Evolutionary conservation across 2,797 vertebrate species (phyloP).

Genomic region (Masticophis lateralis): DNA sequence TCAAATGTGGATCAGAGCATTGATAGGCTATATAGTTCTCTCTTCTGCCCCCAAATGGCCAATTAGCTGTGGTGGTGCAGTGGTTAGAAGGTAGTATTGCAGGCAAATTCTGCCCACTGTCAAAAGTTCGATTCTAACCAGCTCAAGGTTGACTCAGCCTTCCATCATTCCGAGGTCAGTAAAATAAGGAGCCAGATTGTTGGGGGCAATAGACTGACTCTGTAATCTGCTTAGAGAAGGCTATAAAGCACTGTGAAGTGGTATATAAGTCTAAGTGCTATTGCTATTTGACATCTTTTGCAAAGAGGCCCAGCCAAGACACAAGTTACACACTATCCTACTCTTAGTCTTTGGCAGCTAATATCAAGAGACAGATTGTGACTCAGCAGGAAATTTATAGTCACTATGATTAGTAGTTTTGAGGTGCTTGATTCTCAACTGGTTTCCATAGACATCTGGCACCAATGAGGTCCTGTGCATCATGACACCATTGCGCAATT

Average conservation of each 20-base stretch:
- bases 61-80: not conserved
- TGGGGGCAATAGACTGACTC: too few species aligned
- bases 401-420: not conserved
- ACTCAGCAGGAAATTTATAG: not conserved
- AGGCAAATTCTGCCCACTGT: too few species aligned
- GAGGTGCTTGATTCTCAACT: not conserved
- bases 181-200: too few species aligned
- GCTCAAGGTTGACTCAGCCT: too few species aligned
- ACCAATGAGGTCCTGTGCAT: not conserved
- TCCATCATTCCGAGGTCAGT: too few species aligned
- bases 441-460: not conserved
- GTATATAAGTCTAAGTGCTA: too few species aligned
- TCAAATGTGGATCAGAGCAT: not conserved
- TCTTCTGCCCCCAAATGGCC: not conserved
- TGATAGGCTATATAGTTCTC: not conserved
- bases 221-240: too few species aligned
- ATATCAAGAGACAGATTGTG: not conserved
- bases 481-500: not conserved
- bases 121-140: too few species aligned
- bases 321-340: not conserved
- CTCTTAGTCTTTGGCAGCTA: not conserved
- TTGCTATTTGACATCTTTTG: not conserved
- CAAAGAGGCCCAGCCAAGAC: not conserved
- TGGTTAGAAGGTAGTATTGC: too few species aligned
- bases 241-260: too few species aligned